A percentile compares a stretch with the other conserved stretches of the same genome.
Conservation (phyloP, 2,888 invertebrate genomes). For the Spisula subtruncata region DNA sequence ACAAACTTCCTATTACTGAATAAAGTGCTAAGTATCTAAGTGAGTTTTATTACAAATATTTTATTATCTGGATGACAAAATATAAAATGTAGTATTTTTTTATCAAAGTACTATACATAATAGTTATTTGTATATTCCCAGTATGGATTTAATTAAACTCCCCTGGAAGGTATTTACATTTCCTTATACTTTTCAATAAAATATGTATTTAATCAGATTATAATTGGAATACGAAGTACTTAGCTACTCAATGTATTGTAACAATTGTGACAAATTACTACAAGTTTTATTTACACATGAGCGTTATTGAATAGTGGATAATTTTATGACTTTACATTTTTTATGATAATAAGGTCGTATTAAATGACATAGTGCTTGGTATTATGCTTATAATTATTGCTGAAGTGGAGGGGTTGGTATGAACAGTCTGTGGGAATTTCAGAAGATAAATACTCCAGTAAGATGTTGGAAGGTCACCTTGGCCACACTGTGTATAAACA, state of each 20-base stretch:
- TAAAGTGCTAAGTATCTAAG: neutral
- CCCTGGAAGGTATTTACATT: neutral
- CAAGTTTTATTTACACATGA: neutral
- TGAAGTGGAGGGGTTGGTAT: neutral
- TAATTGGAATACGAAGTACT: neutral
- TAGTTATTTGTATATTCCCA: neutral
- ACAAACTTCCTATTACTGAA: slow-evolving; percentile 6
- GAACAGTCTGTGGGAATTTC: neutral
- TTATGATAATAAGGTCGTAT: neutral
- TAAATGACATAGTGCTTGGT: neutral
- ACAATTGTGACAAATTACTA: neutral
- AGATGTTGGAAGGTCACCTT: neutral
- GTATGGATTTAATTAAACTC: neutral
- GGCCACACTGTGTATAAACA: neutral
- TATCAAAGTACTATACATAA: neutral
- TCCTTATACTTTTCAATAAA: neutral
- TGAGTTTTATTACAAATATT: neutral
- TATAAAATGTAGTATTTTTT: neutral
- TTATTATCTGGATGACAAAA: neutral
- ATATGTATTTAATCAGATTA: neutral
- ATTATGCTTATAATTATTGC: neutral
- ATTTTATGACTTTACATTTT: neutral
- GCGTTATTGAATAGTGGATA: neutral
- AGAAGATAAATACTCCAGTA: neutral
- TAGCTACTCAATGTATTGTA: neutral